These are phyloP conservation scores for Nothocercus julius DNA, from an alignment of 2,113 vertebrate genomes.

Conservation along the genomic window DNA sequence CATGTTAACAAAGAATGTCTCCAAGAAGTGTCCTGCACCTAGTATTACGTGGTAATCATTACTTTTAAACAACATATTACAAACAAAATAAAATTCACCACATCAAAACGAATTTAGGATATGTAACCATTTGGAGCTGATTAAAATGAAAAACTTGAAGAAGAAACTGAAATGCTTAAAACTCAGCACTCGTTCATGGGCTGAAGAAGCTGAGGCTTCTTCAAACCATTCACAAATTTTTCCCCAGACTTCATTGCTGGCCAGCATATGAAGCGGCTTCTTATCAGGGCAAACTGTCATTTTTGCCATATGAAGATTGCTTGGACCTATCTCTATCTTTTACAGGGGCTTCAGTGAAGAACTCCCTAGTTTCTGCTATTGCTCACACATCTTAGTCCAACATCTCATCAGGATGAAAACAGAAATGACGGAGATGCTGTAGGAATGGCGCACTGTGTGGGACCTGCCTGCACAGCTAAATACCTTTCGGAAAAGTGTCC, in stretches of 20 bases:
- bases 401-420: neutral
- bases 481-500: neutral
- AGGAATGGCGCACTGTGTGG: neutral
- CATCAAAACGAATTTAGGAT: neutral
- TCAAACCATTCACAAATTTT: conserved; percentile 1
- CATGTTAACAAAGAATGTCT: conserved; percentile 3
- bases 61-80: conserved; percentile 18
- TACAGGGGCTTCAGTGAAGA: neutral
- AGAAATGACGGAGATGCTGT: neutral
- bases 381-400: neutral
- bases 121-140: neutral
- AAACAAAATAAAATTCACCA: conserved; percentile 23
- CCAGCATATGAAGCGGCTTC: neutral
- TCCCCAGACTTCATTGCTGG: neutral
- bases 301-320: neutral
- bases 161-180: conserved; percentile 23
- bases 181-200: neutral
- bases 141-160: conserved; percentile 2
- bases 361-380: neutral
- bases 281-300: neutral
- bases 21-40: neutral
- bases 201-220: neutral
- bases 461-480: neutral
- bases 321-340: neutral
- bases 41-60: neutral